Percentiles rank a stretch among this genome's conserved stretches.
Conservation (phyloP, 2,113 vertebrate genomes). For the Microtus oregoni region DNA sequence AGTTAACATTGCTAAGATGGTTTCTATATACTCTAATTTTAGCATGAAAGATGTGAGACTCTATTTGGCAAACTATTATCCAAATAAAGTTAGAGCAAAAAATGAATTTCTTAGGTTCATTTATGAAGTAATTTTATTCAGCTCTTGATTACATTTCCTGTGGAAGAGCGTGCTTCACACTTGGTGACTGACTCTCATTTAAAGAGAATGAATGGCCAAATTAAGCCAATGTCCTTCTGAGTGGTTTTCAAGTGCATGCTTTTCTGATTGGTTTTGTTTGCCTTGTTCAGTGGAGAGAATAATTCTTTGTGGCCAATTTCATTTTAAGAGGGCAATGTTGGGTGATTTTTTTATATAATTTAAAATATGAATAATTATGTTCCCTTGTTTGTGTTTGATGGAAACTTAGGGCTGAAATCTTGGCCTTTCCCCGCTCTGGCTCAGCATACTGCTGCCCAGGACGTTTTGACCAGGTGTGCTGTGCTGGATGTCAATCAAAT, state of each 20-base stretch:
- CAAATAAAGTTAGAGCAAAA: constrained; percentile 79
- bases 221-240: constrained; percentile 80
- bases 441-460: constrained; percentile 4
- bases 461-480: constrained; percentile 48
- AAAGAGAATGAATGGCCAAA: constrained; percentile 80
- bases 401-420: constrained; percentile 55
- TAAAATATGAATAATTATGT: constrained; percentile 77
- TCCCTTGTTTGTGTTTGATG: constrained; percentile 70
- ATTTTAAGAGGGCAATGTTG: constrained; percentile 75
- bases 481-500: constrained; percentile 56
- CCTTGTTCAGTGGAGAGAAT: constrained; percentile 74
- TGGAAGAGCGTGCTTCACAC: constrained; percentile 69
- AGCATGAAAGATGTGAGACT: constrained; percentile 76
- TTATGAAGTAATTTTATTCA: constrained; percentile 77
- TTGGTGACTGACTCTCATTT: constrained; percentile 75
- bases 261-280: constrained; percentile 80
- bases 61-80: constrained; percentile 77
- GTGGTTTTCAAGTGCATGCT: constrained; percentile 66
- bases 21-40: constrained; percentile 69
- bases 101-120: constrained; percentile 76
- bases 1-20: constrained; percentile 60
- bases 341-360: constrained; percentile 68
- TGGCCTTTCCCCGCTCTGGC: constrained; percentile 45
- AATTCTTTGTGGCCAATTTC: constrained; percentile 77
- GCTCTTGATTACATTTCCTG: constrained; percentile 80